Base-by-base conservation (phyloP, 2,113 vertebrate species). In the Lophura nycthemera region DNA sequence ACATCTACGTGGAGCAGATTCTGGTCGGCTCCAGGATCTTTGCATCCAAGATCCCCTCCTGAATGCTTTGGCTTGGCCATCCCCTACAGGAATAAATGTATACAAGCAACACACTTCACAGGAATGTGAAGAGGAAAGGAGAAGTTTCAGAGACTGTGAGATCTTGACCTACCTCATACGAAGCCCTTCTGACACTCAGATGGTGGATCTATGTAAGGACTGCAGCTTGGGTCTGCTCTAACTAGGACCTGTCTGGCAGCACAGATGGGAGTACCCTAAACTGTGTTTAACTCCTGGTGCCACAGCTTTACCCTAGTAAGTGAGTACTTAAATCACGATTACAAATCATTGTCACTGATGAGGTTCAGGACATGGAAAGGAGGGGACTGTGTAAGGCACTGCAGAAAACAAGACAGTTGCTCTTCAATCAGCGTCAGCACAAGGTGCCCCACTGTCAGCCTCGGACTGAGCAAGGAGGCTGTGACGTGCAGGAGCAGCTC, bases 1-100 rank as follows among this genome's bases (percentile, higher is more conserved):
- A 32, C 2, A 0, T 14, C 63, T 22, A 8, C 19, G 7, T 0
- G 3, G 45, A 79, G 24, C 40, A 34, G 34, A 2, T 43, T 78
- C 66, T 73, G 83, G 17, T 47, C 38, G 30, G n/a, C 42, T 63
- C 38, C 56, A 75, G 12, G 12, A 3, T 20, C 63, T 65, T 73
- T 25, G n/a, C 43, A 50, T 29, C 27, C 34, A 72, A 76, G 3
- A 32, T 8, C 63, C 30, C 47, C 2, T 3, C 15, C 87, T 30
- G n/a, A 54, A 36, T 52, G 11, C 20, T 70, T 12, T 47, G 11
- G 5, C 20, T 84, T 82, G 78, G 43, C 25, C 38, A 61, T 4
- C 8, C 40, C 54, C 59, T 57, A 7, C 29, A 18, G 4, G 8
- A 65, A 43, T 29, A 64, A 61, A 78, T 11, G 21, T 1, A 59